Percentiles rank a stretch among this genome's conserved stretches.
Conservation (phyloP, 1,140 invertebrate species). For the Heliconius hermathena region DNA sequence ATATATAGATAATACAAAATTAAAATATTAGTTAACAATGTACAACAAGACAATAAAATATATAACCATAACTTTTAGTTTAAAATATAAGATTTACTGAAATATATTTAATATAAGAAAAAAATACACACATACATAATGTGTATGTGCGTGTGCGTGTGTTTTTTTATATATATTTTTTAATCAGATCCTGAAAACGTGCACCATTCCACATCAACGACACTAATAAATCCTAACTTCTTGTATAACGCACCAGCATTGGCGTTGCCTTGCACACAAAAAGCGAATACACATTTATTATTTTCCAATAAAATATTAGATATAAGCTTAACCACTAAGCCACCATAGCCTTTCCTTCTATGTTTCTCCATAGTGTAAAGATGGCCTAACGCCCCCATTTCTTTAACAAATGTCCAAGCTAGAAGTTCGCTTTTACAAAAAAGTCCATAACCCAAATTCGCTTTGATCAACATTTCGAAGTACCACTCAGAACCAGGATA, state of each 20-base stretch:
- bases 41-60: not conserved
- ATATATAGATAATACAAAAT: too few species aligned
- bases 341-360: conserved; percentile 52
- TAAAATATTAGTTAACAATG: too few species aligned
- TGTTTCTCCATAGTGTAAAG: conserved; percentile 53
- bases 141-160: not conserved
- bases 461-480: conserved; percentile 48
- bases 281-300: conserved; percentile 47
- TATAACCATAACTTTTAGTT: not conserved
- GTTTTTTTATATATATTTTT: too few species aligned
- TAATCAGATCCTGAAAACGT: conserved; percentile 11
- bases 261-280: conserved; percentile 47
- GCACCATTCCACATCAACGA: conserved; percentile 44
- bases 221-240: conserved; percentile 48
- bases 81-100: not conserved
- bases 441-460: conserved; percentile 52
- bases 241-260: conserved; percentile 49
- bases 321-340: conserved; percentile 49
- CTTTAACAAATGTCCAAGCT: conserved; percentile 51
- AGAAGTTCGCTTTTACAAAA: conserved; percentile 45
- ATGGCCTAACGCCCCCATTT: conserved; percentile 52
- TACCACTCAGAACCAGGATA: conserved; percentile 48
- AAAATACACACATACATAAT: too few species aligned
- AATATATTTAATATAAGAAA: not conserved
- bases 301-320: conserved; percentile 46